Percentiles rank a stretch among this genome's conserved stretches.
These are phyloP conservation scores for Myrmecobius fasciatus DNA, from an alignment of 2,113 vertebrate genomes.

Conservation along the genomic window DNA sequence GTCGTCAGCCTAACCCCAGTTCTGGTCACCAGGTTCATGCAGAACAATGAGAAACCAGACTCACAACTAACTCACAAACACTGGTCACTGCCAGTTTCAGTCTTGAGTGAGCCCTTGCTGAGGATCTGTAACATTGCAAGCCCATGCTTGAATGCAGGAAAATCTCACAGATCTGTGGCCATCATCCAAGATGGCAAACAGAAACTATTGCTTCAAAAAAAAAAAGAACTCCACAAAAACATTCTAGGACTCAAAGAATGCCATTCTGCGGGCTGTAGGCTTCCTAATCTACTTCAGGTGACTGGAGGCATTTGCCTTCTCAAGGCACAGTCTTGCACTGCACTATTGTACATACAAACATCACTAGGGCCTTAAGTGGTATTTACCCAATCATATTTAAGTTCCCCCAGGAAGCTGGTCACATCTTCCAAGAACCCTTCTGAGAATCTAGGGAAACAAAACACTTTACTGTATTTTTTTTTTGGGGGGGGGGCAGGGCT, in stretches of 20 bases:
- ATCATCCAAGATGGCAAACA: background rate
- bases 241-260: background rate
- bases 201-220: background rate
- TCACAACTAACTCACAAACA: constrained; percentile 4
- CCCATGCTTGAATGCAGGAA: background rate
- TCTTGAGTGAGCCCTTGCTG: background rate
- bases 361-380: background rate
- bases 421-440: constrained; percentile 10
- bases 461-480: constrained; percentile 1
- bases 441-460: constrained; percentile 9
- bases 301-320: background rate
- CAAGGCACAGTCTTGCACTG: background rate
- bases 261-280: background rate
- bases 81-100: background rate
- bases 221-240: background rate
- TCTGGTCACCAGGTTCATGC: background rate
- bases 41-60: constrained; percentile 36
- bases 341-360: background rate
- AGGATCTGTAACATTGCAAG: background rate
- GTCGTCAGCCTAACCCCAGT: constrained; percentile 12
- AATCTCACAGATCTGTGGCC: background rate
- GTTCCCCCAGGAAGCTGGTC: background rate
- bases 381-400: background rate
- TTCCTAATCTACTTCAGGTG: background rate
- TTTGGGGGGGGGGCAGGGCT: constrained; percentile 33